These are phyloP conservation scores for Botia kubotai DNA, from an alignment of 2,797 vertebrate genomes.

Conservation along the genomic window DNA sequence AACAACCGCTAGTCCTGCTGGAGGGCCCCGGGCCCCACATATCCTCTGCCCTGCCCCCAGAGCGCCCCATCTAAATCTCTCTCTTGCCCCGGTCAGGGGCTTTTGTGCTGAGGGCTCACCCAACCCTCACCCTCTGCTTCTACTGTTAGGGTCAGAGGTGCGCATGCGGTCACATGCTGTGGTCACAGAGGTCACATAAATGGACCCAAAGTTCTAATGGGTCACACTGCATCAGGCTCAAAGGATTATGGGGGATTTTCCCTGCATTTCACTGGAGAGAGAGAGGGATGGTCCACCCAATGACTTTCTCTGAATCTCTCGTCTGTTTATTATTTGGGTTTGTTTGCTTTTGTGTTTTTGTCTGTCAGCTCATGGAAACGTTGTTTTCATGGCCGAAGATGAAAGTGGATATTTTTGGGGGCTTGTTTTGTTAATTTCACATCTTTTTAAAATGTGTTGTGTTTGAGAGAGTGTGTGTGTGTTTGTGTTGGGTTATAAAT, in stretches of 20 bases:
- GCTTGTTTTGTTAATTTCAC: slow-evolving; percentile 53
- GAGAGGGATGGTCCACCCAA: not conserved
- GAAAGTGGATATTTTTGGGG: slow-evolving; percentile 56
- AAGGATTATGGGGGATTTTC: slow-evolving; percentile 39
- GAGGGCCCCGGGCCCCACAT: not conserved
- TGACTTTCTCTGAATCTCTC: slow-evolving; percentile 40
- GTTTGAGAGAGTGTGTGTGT: not conserved
- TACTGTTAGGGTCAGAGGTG: slow-evolving; percentile 6
- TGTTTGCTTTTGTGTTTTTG: slow-evolving; percentile 9
- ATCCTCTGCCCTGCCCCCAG: slow-evolving; percentile 13
- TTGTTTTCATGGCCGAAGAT: slow-evolving; percentile 33
- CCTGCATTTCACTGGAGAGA: slow-evolving; percentile 34
- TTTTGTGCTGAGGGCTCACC: slow-evolving; percentile 29
- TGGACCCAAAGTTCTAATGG: slow-evolving; percentile 15
- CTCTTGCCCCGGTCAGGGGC: not conserved
- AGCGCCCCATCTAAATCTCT: slow-evolving; percentile 19
- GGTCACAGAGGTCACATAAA: slow-evolving; percentile 13
- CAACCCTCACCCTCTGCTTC: slow-evolving; percentile 24
- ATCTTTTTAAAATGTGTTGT: slow-evolving; percentile 31
- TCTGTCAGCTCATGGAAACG: slow-evolving; percentile 12
- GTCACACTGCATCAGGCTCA: slow-evolving; percentile 21
- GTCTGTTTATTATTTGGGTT: slow-evolving; percentile 19
- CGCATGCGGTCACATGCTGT: not conserved
- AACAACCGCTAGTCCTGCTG: slow-evolving; percentile 84
- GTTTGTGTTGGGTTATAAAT: slow-evolving; percentile 31